phyloP scores from a whole-genome alignment of 2,797 vertebrate species.

The Eulemur coronatus region DNA sequence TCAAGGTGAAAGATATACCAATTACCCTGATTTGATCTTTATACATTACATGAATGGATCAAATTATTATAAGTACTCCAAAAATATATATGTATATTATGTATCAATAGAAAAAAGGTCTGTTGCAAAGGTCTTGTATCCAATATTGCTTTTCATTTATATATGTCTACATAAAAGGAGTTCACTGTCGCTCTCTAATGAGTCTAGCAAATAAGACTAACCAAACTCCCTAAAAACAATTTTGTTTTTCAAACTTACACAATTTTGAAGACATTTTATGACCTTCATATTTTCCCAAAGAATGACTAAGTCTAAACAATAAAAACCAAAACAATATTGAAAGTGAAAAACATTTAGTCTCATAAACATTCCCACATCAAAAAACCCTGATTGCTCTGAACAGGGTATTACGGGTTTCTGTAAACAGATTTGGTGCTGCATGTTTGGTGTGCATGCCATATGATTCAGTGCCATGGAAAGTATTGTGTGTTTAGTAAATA shows the following conservation, averaged over 20 bases:
- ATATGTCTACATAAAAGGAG: neutral
- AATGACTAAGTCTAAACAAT: slow-evolving; percentile 48
- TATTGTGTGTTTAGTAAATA: slow-evolving; percentile 29
- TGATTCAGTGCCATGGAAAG: slow-evolving; percentile 2
- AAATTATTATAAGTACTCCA: neutral
- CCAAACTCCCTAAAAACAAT: slow-evolving; percentile 10
- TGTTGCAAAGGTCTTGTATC: neutral
- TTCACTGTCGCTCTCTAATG: neutral
- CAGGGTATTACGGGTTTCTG: slow-evolving; percentile 24
- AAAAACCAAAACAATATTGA: slow-evolving; percentile 56
- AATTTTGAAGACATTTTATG: slow-evolving; percentile 43
- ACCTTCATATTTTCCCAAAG: slow-evolving; percentile 49
- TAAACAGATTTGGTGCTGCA: slow-evolving; percentile 41
- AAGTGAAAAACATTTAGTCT: slow-evolving; percentile 65
- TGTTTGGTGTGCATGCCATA: neutral
- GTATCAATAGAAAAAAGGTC: neutral
- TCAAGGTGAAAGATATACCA: neutral
- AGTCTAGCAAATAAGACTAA: neutral
- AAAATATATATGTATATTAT: neutral
- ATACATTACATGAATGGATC: neutral
- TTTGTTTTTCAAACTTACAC: slow-evolving; percentile 35
- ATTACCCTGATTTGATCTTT: neutral
- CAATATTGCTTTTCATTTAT: neutral
- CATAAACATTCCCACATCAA: slow-evolving; percentile 50
- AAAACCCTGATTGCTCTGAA: slow-evolving; percentile 31